phyloP scores from a whole-genome alignment of 2,888 invertebrate genomes.

The Erpobdella octoculata region DNA sequence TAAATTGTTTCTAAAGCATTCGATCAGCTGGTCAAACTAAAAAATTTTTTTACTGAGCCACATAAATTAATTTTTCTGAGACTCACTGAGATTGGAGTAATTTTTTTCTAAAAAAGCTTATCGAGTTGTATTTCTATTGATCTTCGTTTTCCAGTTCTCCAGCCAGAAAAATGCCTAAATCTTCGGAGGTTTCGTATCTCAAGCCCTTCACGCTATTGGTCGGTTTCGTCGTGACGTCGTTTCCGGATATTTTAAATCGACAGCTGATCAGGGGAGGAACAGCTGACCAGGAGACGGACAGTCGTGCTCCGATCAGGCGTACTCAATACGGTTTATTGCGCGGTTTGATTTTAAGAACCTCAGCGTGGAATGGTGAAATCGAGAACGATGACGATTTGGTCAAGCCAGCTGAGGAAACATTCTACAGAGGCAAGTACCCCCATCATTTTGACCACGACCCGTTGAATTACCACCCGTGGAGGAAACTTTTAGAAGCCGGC shows the following conservation, averaged over 20 bases:
- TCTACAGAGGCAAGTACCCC: too few species aligned
- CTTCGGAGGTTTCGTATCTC: not conserved
- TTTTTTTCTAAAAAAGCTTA: not conserved
- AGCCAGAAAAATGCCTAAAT: not conserved
- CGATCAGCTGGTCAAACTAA: too few species aligned
- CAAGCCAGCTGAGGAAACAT: not conserved
- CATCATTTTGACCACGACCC: too few species aligned
- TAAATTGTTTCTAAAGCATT: too few species aligned
- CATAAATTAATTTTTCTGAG: too few species aligned
- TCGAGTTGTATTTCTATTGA: not conserved
- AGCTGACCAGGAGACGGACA: too few species aligned
- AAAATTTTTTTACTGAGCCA: too few species aligned
- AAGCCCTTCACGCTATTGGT: not conserved
- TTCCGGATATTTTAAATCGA: not conserved
- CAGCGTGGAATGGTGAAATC: not conserved
- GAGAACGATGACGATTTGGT: not conserved
- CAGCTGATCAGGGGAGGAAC: not conserved
- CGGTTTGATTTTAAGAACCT: not conserved
- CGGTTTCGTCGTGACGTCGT: not conserved
- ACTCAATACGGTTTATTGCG: not conserved
- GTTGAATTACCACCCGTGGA: not conserved
- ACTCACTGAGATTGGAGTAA: not conserved
- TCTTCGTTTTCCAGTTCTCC: too few species aligned
- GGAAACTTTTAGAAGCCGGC: not conserved
- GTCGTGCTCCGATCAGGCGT: conserved; percentile 3